A percentile compares a stretch with the other conserved stretches of the same genome.
Conservation (phyloP, 30 jellyfish, hydroid and myxozoan species). For the Aurelia sp. region DNA sequence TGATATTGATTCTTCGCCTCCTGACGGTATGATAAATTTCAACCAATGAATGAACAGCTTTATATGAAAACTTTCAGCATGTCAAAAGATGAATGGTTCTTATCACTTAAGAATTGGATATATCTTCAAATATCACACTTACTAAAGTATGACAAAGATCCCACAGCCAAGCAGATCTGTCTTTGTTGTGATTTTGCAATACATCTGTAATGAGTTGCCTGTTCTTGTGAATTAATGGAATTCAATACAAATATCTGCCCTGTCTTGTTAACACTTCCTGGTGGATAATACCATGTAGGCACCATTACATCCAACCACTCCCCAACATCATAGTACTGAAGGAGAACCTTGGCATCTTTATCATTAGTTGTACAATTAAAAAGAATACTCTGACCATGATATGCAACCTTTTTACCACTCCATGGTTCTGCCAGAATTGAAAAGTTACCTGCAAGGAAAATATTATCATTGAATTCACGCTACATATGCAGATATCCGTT, state of each 20-base stretch:
- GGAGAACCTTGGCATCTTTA: not conserved
- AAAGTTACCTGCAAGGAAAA: conserved; percentile 34
- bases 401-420: not conserved
- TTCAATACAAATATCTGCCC: conserved; percentile 2
- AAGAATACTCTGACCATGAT: not conserved
- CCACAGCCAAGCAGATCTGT: not conserved
- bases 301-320: not conserved
- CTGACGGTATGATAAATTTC: no score
- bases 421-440: conserved; percentile 12
- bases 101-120: no score
- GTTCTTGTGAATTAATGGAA: not conserved
- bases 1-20: no score
- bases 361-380: conserved; percentile 31
- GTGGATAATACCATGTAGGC: no score
- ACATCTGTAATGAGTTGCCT: not conserved
- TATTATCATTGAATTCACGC: no score
- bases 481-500: no score
- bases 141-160: not conserved
- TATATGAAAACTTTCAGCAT: no score
- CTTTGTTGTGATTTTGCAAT: not conserved
- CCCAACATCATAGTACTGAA: not conserved
- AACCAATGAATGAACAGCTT: no score
- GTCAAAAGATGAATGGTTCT: no score
- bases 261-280: not conserved
- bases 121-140: not conserved